phyloP scores from a whole-genome alignment of 1,140 invertebrate species.

The Lasioglossum albipes region DNA sequence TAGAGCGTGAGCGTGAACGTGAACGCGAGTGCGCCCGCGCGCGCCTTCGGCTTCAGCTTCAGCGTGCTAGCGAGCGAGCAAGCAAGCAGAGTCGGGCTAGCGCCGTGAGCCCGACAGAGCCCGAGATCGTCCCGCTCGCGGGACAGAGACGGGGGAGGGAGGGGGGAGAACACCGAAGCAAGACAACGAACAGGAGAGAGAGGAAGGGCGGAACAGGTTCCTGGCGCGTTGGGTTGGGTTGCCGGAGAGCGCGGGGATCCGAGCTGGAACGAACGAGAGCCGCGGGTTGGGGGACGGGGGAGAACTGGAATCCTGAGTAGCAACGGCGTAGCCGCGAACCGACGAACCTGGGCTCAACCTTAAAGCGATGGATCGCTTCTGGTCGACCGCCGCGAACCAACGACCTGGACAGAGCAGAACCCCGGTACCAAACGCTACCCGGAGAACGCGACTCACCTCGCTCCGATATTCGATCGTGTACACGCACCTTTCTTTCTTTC shows the following conservation, averaged over 20 bases:
- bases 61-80: conserved; percentile 57
- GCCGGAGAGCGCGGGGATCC: conserved; percentile 62
- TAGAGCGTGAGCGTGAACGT: conserved; percentile 21
- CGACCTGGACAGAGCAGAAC: neutral
- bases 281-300: conserved; percentile 59
- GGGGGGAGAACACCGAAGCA: conserved; percentile 37
- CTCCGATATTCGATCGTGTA: too few relatives aligned
- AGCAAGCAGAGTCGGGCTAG: conserved; percentile 50
- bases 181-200: conserved; percentile 60
- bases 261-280: conserved; percentile 22
- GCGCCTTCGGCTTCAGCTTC: neutral
- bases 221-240: conserved; percentile 70
- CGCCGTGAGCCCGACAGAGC: neutral
- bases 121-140: too few relatives aligned
- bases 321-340: conserved; percentile 78
- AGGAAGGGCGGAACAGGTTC: conserved; percentile 74
- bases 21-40: neutral
- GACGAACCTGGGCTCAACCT: conserved; percentile 76
- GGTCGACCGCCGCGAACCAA: conserved; percentile 12
- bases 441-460: neutral
- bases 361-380: conserved; percentile 79
- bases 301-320: conserved; percentile 80
- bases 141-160: conserved; percentile 3
- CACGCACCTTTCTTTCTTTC: too few relatives aligned
- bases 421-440: conserved; percentile 50